These are phyloP conservation scores for Todiramphus saurophagus DNA, from an alignment of 2,113 vertebrate species.

Conservation along the genomic window DNA sequence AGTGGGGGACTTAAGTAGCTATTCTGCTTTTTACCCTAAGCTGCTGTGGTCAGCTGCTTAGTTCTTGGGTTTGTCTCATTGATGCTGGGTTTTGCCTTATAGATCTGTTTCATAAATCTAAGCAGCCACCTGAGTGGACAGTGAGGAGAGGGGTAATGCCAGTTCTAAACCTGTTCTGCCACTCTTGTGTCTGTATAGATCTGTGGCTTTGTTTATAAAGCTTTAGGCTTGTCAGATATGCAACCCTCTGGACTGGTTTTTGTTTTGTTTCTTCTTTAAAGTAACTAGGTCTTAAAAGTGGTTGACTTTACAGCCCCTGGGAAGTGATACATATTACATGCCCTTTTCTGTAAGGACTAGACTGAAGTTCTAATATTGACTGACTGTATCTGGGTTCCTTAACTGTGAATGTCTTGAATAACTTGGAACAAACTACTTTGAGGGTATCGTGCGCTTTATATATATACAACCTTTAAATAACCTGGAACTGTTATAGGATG, in stretches of 20 bases:
- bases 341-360: not conserved
- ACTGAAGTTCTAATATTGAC: not conserved
- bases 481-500: not conserved
- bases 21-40: not conserved
- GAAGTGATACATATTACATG: not conserved
- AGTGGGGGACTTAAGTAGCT: not conserved
- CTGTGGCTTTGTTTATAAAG: slow-evolving; percentile 12
- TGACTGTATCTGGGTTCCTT: not conserved
- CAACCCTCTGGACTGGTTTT: not conserved
- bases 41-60: not conserved
- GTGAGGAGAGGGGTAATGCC: not conserved
- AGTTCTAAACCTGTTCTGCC: not conserved
- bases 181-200: not conserved
- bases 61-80: not conserved
- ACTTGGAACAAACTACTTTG: slow-evolving; percentile 22
- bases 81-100: slow-evolving; percentile 3
- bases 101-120: not conserved
- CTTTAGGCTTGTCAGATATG: not conserved
- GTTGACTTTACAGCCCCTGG: not conserved
- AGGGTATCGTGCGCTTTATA: slow-evolving; percentile 19
- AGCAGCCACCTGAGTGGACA: not conserved
- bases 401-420: slow-evolving; percentile 5
- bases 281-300: not conserved
- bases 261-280: not conserved
- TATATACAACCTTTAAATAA: slow-evolving; percentile 48